Conservation (phyloP, 2,797 vertebrate genomes). For the Pogoniulus pusillus region DNA sequence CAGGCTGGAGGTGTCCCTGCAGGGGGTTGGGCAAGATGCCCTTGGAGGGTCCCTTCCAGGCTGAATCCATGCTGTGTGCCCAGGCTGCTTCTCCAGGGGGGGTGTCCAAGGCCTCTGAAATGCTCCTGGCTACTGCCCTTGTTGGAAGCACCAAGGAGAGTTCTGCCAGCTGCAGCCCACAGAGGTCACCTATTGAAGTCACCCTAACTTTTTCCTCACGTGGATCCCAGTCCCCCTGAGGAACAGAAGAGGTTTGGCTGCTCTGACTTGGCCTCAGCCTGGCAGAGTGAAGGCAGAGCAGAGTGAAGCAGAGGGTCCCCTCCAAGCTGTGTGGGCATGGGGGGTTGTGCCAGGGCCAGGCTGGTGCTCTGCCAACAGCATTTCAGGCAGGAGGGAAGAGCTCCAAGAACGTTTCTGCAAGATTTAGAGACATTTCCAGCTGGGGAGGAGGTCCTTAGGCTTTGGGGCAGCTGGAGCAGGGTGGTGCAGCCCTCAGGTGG, state of each 20-base stretch:
- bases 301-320: background rate
- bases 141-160: background rate
- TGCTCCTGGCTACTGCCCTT: background rate
- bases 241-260: background rate
- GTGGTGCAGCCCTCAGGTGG: background rate
- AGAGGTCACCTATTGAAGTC: background rate
- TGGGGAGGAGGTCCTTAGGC: background rate
- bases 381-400: fast-evolving
- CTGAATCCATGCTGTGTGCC: background rate
- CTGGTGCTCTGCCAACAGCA: background rate
- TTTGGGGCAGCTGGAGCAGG: background rate
- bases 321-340: background rate
- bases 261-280: background rate
- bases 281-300: background rate
- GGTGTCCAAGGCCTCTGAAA: background rate
- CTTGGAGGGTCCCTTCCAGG: no score
- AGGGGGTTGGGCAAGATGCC: no score
- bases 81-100: background rate
- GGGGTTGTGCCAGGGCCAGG: background rate
- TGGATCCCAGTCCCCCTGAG: fast-evolving
- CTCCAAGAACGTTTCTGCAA: background rate
- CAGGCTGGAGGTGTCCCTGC: no score
- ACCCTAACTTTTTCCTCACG: background rate
- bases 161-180: fast-evolving
- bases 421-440: background rate